Conservation (phyloP, 2,113 vertebrate genomes). For the Origma solitaria region DNA sequence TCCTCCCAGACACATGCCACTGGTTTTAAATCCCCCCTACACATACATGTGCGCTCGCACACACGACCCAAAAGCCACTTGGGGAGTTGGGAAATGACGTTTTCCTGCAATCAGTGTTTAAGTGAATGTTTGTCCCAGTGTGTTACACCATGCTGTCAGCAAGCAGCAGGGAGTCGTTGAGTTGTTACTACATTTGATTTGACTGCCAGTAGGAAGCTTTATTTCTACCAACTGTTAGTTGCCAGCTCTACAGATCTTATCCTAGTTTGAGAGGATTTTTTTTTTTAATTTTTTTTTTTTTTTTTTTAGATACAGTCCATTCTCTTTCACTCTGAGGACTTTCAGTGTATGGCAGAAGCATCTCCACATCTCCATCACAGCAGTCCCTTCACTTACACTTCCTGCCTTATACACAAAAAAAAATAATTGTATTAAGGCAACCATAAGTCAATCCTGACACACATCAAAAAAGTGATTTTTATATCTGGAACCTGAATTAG, state of each 20-base stretch:
- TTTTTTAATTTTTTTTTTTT: neutral
- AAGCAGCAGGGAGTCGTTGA: slow-evolving; percentile 74
- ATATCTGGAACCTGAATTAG: neutral
- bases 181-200: slow-evolving; percentile 87
- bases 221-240: slow-evolving; percentile 78
- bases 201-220: slow-evolving; percentile 81
- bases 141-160: slow-evolving; percentile 79
- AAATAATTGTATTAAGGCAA: neutral
- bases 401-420: neutral
- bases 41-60: neutral
- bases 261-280: slow-evolving; percentile 1
- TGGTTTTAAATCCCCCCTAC: neutral
- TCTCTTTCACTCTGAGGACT: neutral
- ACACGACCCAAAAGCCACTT: neutral
- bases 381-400: neutral
- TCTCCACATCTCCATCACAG: neutral
- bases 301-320: neutral
- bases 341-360: neutral
- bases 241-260: slow-evolving; percentile 61
- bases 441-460: neutral
- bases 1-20: neutral
- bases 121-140: slow-evolving; percentile 84
- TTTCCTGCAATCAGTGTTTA: slow-evolving; percentile 81
- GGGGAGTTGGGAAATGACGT: slow-evolving; percentile 67
- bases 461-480: neutral